A percentile compares a stretch with the other conserved stretches of the same genome.
These are phyloP conservation scores for Eurystomus glaucurus DNA, from an alignment of 2,797 vertebrate species.

Conservation along the genomic window DNA sequence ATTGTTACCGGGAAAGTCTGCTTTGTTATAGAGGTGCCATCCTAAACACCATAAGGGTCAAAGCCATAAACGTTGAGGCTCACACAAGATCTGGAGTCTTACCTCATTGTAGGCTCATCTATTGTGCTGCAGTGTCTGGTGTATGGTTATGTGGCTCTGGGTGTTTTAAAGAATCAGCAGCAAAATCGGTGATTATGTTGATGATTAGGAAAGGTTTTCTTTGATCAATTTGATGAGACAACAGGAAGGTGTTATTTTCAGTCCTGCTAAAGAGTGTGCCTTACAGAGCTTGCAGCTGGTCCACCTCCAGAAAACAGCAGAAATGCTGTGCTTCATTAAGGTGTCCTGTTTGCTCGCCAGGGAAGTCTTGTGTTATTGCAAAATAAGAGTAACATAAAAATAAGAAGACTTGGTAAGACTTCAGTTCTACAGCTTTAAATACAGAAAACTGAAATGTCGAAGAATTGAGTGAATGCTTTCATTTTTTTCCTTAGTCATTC, in stretches of 20 bases:
- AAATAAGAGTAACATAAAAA: background rate
- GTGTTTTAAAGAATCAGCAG: background rate
- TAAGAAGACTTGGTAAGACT: background rate
- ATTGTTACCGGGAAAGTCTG: background rate
- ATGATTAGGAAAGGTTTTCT: background rate
- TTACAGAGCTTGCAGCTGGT: background rate
- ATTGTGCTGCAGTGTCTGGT: background rate
- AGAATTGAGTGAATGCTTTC: background rate
- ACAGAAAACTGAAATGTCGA: background rate
- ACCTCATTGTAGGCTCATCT: background rate
- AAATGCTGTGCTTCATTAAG: background rate
- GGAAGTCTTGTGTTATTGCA: background rate
- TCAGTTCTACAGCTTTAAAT: background rate
- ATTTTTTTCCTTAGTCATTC: slow-evolving; percentile 58
- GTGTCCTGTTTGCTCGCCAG: background rate
- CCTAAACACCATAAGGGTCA: background rate
- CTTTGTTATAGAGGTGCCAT: background rate
- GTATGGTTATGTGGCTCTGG: background rate
- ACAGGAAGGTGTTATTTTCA: background rate
- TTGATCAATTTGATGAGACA: background rate
- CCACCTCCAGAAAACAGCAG: background rate
- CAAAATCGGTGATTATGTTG: background rate
- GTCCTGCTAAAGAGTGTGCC: background rate
- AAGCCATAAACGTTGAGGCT: rapidly evolving
- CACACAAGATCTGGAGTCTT: background rate